Evolutionary conservation across 1,140 invertebrate species (phyloP).

Genomic region (Alviniconcha marisindica): DNA sequence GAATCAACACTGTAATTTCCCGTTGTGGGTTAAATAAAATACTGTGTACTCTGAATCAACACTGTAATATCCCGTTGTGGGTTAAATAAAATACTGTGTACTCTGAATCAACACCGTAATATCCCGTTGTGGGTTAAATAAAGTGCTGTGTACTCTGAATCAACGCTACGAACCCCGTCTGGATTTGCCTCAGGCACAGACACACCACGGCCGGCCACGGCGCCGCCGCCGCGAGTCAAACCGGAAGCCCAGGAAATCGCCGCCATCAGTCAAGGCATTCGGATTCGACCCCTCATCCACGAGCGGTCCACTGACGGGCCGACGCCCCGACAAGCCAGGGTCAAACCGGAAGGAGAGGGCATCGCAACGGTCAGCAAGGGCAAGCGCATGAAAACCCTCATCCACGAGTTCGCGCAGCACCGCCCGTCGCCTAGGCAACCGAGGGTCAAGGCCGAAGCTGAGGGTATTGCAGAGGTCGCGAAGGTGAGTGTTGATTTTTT

Average conservation of each 20-base stretch:
- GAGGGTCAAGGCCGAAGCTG: slow-evolving; percentile 62
- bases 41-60: no score
- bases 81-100: no score
- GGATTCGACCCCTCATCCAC: slow-evolving; percentile 54
- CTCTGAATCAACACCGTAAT: no score
- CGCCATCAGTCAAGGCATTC: slow-evolving; percentile 52
- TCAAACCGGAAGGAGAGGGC: slow-evolving; percentile 56
- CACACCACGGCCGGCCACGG: slow-evolving; percentile 54
- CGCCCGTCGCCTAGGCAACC: slow-evolving; percentile 41
- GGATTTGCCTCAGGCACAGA: slow-evolving; percentile 48
- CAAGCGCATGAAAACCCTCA: slow-evolving; percentile 59
- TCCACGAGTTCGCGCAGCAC: slow-evolving; percentile 52
- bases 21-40: no score
- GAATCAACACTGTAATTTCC: no score
- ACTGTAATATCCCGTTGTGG: no score
- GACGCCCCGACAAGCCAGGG: slow-evolving; percentile 53
- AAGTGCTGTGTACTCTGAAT: no score
- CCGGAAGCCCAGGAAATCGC: slow-evolving; percentile 31
- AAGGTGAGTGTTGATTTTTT: no score
- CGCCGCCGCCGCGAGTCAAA: slow-evolving; percentile 44
- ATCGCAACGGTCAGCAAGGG: slow-evolving; percentile 59
- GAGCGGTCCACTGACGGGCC: slow-evolving; percentile 41
- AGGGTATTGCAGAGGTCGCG: slow-evolving; percentile 53
- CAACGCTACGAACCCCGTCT: no score
- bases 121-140: no score